Base-by-base conservation (phyloP, 1,140 invertebrate genomes). In the Drosophila carrolli region DNA sequence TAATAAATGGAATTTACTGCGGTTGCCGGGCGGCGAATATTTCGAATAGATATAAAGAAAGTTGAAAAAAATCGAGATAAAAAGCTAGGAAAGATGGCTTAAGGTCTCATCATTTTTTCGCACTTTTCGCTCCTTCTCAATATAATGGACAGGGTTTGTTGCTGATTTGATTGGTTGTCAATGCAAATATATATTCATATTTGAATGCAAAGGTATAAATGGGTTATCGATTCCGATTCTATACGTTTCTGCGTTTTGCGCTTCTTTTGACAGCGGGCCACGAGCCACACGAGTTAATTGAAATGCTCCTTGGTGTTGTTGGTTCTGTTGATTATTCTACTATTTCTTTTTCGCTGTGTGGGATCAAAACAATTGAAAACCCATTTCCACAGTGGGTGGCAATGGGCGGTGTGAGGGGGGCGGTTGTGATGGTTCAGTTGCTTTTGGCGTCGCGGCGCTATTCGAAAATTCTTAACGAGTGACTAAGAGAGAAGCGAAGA, bases 281-380 rank as follows among this genome's bases (percentile, higher is more conserved):
- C 32, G 35, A 16, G 63, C 60, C 47, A 29, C 53, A 71, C 75
- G 81, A 82, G 58, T 86, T 88, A 88, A 88, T 86, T 86, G 66
- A 86, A 83, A 85, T 72, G 70, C 75, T 76, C 67, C 48, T 53
- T 48, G 51, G 78, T 72, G 23, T 66, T 70, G 46, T 57, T 53
- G 43, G 67, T 53, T 48, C 67, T 78, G 60, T 73, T 73, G 50
- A 61, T 80, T 80, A 60, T 68, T 63, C 48, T 75, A 48, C 56
- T 61, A 76, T 70, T 44, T 55, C 57, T 60, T 72, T 71, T 19
- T 27, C 55, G 46, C 53, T 61, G 46, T 44, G 60, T 43, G 65
- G 23, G 19, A 61, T 60, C 59, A 75, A 46, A 82, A 79, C 83
- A 88, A 86, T 83, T 88, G 84, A 70, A 88, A 88, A 80, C 58